Percentiles rank a stretch among this genome's conserved stretches.
phyloP scores from a whole-genome alignment of 2,113 vertebrate species.

The Phoxinus phoxinus region DNA sequence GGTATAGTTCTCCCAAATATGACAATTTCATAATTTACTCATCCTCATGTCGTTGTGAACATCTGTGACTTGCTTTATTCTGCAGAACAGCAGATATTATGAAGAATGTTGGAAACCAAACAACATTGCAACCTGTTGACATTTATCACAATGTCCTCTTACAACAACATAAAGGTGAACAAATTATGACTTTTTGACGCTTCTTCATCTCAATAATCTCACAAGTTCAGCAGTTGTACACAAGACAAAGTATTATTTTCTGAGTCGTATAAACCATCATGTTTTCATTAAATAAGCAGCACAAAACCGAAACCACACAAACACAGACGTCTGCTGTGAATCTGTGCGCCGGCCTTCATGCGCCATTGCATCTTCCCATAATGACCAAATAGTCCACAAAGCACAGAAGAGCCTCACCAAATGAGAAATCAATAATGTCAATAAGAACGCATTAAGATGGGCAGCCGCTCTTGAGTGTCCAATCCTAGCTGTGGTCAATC shows the following conservation, averaged over 20 bases:
- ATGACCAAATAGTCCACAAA: slow-evolving; percentile 44
- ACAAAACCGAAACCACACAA: neutral
- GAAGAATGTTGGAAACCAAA: neutral
- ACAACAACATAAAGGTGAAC: neutral
- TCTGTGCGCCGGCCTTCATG: neutral
- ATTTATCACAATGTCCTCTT: neutral
- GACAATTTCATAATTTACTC: neutral
- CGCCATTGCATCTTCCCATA: slow-evolving; percentile 10
- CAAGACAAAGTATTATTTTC: neutral
- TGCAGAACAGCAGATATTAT: neutral
- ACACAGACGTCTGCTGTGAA: slow-evolving; percentile 22
- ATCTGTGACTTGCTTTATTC: neutral
- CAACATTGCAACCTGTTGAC: neutral
- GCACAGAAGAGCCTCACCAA: slow-evolving; percentile 58
- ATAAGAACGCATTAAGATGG: slow-evolving; percentile 70
- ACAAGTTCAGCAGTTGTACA: neutral
- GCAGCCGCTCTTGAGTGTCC: slow-evolving; percentile 68
- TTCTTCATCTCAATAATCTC: neutral
- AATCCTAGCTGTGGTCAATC: slow-evolving; percentile 62
- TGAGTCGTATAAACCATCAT: neutral
- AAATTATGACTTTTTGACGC: neutral
- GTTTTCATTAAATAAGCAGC: slow-evolving; percentile 15
- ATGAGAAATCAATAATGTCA: slow-evolving; percentile 77
- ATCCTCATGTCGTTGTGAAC: neutral
- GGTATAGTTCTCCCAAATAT: neutral